Evolutionary conservation across 1,140 invertebrate species (phyloP).

Genomic region (Camponotus vicinus): DNA sequence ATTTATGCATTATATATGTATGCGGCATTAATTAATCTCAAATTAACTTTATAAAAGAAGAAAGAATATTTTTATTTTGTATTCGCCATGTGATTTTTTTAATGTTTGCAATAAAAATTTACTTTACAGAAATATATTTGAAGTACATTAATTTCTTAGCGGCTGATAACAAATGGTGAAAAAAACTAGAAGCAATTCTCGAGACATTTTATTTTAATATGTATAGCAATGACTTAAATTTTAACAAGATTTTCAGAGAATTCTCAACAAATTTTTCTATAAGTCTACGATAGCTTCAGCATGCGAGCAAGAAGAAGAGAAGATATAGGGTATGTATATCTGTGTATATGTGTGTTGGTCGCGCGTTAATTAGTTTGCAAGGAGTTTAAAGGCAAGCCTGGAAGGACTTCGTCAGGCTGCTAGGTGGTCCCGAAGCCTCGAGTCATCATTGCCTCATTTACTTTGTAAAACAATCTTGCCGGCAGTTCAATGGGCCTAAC

Average conservation of each 20-base stretch:
- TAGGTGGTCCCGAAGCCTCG: conserved; percentile 82
- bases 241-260: neutral
- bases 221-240: neutral
- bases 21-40: neutral
- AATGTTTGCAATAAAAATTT: neutral
- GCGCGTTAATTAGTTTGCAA: conserved; percentile 73
- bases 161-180: neutral
- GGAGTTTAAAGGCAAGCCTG: conserved; percentile 65
- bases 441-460: conserved; percentile 86
- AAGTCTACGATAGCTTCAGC: conserved; percentile 30
- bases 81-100: conserved; percentile 1
- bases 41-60: conserved; percentile 7
- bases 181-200: neutral
- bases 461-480: conserved; percentile 84
- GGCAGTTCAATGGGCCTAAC: conserved; percentile 81
- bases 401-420: conserved; percentile 71
- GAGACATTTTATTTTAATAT: neutral
- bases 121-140: neutral
- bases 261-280: conserved; percentile 34
- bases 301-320: conserved; percentile 42
- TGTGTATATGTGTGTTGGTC: conserved; percentile 54
- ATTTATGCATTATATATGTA: conserved; percentile 12
- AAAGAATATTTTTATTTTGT: conserved; percentile 13
- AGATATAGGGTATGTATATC: conserved; percentile 68
- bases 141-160: neutral